Evolutionary conservation across 2,113 vertebrate genomes (phyloP), one percentile per base, ranked within the genome.

Genomic region (Suricata suricatta): DNA sequence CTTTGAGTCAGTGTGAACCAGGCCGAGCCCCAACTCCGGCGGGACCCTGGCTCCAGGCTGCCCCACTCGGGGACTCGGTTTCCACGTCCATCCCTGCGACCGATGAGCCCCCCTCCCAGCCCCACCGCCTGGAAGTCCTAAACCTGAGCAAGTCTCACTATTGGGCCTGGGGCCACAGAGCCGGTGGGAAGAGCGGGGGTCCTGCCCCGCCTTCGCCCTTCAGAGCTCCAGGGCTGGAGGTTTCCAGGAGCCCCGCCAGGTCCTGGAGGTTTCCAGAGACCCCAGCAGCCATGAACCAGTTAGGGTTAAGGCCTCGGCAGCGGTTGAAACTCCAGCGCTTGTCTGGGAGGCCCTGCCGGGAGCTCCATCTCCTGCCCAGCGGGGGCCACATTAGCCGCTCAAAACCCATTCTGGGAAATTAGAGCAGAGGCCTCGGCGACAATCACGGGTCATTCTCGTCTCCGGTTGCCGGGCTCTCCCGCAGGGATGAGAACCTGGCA

Each of bases 401-500:
- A 98, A 98, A 99, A 98, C 98, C 97, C 98, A 99, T 99, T 99
- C 98, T 92, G 97, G 90, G 98, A 98, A 99, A 99, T 99, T 99
- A 99, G 98, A 99, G 98, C 98, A 83, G 85, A 97, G 98, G 97
- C 98, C 98, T 98, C 98, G 95, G 98, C 97, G 89, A 98, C 98
- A 99, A 99, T 99, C 99, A 98, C 88, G 93, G 98, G 99, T 98
- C 98, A 98, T 98, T 99, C 98, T 98, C 2, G 33, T 97, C 97
- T 98, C 96, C 76, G 84, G 97, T 98, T 98, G 98, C 96, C 97
- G 7, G 91, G 97, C 95, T 98, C 95, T 98, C 99, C 98, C 54
- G 98, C 99, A 93, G 98, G 66, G 99, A 98, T 95, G 98, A 98
- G 97, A 97, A 98, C 98, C 97, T 77, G 54, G 98, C 97, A 69